Conservation (phyloP, 2,113 vertebrate species). For the Corythoichthys intestinalis region DNA sequence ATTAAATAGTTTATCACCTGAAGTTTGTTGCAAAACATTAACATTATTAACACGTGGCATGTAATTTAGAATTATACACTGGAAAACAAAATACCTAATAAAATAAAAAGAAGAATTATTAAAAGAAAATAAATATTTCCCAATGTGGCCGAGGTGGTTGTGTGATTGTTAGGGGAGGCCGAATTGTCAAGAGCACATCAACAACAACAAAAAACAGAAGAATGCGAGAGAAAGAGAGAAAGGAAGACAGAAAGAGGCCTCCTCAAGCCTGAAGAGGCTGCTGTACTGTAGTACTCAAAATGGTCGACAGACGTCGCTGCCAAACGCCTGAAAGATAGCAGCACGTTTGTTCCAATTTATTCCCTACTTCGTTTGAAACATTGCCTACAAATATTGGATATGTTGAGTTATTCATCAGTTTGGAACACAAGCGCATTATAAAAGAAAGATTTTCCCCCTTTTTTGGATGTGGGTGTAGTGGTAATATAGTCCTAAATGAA, state of each 20-base stretch:
- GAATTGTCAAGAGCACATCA: background rate
- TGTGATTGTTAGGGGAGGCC: background rate
- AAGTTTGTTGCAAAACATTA: background rate
- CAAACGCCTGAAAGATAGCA: conserved; percentile 46
- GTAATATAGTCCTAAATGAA: too few relatives aligned
- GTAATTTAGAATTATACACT: background rate
- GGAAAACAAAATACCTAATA: background rate
- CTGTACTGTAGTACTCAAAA: conserved; percentile 10
- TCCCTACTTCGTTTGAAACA: background rate
- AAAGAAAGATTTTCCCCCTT: too few relatives aligned
- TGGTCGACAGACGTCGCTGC: conserved; percentile 72
- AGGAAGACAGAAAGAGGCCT: conserved; percentile 29
- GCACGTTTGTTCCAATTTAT: background rate
- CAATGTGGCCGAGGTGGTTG: background rate
- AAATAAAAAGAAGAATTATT: background rate
- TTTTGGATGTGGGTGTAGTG: too few relatives aligned
- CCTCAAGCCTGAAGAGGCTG: conserved; percentile 29
- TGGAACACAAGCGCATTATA: too few relatives aligned
- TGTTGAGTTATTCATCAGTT: background rate
- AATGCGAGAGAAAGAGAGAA: background rate
- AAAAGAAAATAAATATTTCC: background rate
- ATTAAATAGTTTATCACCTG: too few relatives aligned
- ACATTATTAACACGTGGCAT: background rate
- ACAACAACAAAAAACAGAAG: background rate
- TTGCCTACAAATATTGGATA: background rate